Conservation (phyloP, 2,797 vertebrate genomes). For the Vespertilio murinus region DNA sequence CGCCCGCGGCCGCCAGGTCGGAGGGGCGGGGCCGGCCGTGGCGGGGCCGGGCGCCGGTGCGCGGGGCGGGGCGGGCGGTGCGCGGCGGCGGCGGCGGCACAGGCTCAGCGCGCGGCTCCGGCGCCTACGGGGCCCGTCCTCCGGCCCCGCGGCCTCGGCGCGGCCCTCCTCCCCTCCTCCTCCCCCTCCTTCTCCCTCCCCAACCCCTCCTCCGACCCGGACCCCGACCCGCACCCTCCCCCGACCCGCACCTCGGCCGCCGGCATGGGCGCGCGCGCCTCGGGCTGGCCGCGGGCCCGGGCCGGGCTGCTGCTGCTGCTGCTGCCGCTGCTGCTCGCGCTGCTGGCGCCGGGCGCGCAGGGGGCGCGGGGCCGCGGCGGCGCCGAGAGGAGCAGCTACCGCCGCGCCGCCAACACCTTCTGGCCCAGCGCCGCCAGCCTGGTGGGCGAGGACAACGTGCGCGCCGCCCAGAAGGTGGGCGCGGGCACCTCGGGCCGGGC, state of each 20-base stretch:
- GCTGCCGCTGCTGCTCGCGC: conserved; percentile 61
- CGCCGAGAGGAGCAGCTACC: conserved; percentile 91
- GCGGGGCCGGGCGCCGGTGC: background rate
- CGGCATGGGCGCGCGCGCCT: conserved; percentile 57
- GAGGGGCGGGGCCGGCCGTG: background rate
- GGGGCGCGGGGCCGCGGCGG: conserved; percentile 88
- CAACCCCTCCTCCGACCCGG: too few species aligned
- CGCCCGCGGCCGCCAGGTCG: fast-evolving
- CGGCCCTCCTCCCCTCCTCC: background rate
- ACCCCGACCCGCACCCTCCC: too few species aligned
- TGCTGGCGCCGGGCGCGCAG: conserved; percentile 81
- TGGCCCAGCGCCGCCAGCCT: conserved; percentile 92
- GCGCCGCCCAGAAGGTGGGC: conserved; percentile 91
- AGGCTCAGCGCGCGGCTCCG: background rate
- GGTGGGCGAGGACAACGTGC: conserved; percentile 95
- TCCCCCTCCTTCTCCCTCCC: background rate
- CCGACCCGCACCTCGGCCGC: background rate
- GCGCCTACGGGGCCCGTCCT: conserved; percentile 43
- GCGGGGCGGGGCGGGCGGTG: conserved; percentile 30
- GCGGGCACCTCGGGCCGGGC: background rate
- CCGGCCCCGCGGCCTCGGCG: background rate
- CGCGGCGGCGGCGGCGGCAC: background rate
- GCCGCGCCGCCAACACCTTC: conserved; percentile 89
- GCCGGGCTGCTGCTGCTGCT: conserved; percentile 12
- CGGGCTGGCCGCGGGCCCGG: conserved; percentile 31